Conservation (phyloP, 2,797 vertebrate species). For the Argentina silus region DNA sequence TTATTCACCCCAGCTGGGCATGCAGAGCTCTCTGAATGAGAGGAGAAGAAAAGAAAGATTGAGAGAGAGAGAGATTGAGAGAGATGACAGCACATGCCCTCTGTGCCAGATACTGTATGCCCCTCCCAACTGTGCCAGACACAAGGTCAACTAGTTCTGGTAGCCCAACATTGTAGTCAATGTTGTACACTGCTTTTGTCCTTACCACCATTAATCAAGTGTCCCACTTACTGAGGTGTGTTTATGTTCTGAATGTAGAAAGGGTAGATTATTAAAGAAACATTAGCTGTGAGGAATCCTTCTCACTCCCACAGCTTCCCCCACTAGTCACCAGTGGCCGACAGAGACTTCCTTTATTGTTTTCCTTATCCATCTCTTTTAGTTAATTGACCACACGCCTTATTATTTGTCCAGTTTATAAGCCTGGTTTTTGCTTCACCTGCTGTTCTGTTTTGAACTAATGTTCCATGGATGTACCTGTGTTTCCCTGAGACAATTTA, state of each 20-base stretch:
- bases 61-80: slow-evolving; percentile 38
- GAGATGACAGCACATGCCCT: background rate
- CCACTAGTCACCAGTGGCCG: too few relatives aligned
- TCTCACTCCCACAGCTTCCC: too few relatives aligned
- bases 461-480: too few relatives aligned
- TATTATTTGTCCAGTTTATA: too few relatives aligned
- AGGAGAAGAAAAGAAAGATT: background rate
- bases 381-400: too few relatives aligned
- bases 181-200: background rate
- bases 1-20: slow-evolving; percentile 31
- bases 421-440: too few relatives aligned
- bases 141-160: background rate
- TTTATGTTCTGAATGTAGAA: background rate
- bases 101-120: background rate
- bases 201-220: background rate
- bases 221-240: background rate
- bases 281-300: background rate
- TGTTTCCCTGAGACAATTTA: too few relatives aligned
- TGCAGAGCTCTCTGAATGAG: slow-evolving; percentile 11
- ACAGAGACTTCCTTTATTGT: too few relatives aligned
- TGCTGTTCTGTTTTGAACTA: too few relatives aligned
- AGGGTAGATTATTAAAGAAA: background rate
- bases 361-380: too few relatives aligned
- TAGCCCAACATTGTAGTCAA: background rate
- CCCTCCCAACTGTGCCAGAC: background rate